These are phyloP conservation scores for Metalampra italica DNA, from an alignment of 2,888 invertebrate genomes.

Conservation along the genomic window DNA sequence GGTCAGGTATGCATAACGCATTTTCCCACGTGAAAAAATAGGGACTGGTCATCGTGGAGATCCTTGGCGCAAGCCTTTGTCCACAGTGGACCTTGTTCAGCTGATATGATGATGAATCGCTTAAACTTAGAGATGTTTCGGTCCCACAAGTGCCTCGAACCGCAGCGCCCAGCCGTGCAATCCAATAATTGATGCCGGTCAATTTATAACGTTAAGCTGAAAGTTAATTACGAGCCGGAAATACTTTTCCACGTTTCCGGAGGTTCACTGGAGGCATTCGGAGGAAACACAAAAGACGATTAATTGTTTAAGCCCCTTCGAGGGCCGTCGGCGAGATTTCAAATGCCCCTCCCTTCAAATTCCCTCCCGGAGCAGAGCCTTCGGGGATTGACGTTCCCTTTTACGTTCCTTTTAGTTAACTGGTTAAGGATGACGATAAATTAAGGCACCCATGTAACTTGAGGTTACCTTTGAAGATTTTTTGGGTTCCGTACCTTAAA, in stretches of 20 bases:
- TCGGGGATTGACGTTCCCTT: conserved; percentile 21
- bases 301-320: conserved; percentile 12
- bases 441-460: too few relatives aligned
- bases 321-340: conserved; percentile 9
- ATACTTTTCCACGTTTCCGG: conserved; percentile 9
- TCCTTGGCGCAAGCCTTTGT: too few relatives aligned
- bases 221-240: conserved; percentile 11
- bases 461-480: too few relatives aligned
- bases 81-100: too few relatives aligned
- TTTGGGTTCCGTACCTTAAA: too few relatives aligned
- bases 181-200: conserved; percentile 10
- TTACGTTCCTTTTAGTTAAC: too few relatives aligned
- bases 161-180: neutral
- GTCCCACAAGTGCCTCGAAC: neutral
- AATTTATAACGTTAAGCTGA: conserved; percentile 10
- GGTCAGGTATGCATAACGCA: too few relatives aligned
- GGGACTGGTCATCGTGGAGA: too few relatives aligned
- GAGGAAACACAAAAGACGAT: conserved; percentile 7
- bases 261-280: conserved; percentile 3
- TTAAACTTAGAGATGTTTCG: too few relatives aligned
- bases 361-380: conserved; percentile 7
- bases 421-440: too few relatives aligned
- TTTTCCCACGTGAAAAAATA: too few relatives aligned
- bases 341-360: conserved; percentile 13
- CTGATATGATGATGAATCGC: too few relatives aligned